Conservation (phyloP, 1,140 invertebrate genomes). For the Acyrthosiphon pisum region DNA sequence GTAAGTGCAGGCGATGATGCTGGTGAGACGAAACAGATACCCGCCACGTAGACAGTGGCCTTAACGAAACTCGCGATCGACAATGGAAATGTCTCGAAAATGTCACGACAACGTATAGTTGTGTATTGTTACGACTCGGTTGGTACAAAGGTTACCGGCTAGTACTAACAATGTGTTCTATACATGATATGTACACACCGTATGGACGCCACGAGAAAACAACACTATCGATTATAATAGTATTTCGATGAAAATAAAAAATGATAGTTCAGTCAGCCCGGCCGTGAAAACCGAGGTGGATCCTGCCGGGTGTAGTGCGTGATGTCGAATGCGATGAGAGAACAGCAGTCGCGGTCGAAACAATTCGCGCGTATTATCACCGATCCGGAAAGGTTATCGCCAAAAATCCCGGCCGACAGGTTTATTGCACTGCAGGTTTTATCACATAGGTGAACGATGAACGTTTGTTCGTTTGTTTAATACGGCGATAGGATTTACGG, state of each 20-base stretch:
- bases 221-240: not conserved
- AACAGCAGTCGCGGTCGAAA: not conserved
- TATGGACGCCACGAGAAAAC: not conserved
- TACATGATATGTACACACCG: slow-evolving; percentile 8
- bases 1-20: not conserved
- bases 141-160: not conserved
- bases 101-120: not conserved
- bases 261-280: not conserved
- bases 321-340: not conserved
- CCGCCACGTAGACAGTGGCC: not conserved
- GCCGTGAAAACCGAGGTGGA: not conserved
- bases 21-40: not conserved
- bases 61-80: not conserved
- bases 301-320: too few species aligned
- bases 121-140: not conserved
- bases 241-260: not conserved
- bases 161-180: slow-evolving; percentile 5
- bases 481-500: not conserved
- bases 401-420: not conserved
- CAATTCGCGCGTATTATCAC: not conserved
- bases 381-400: not conserved
- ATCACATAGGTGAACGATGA: not conserved
- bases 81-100: not conserved
- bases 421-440: not conserved
- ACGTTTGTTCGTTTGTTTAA: not conserved